Evolutionary conservation across 2,113 vertebrate genomes (phyloP).

Genomic region (Cricetomys ansorgei): DNA sequence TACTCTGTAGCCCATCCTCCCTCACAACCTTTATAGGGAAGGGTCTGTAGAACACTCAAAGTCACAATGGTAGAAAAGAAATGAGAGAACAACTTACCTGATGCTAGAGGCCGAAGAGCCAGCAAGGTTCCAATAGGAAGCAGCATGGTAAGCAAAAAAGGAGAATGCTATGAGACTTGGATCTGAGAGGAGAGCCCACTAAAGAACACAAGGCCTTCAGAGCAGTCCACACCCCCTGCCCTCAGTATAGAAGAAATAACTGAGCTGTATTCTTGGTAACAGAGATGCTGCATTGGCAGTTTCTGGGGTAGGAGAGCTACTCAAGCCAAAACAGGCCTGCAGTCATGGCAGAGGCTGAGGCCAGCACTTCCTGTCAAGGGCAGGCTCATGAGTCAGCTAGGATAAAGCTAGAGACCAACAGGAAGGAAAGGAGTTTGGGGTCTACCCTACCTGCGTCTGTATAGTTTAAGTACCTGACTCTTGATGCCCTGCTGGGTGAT

Average conservation of each 20-base stretch:
- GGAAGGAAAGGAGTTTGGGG: neutral
- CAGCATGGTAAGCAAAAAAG: slow-evolving; percentile 36
- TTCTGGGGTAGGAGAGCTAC: slow-evolving; percentile 27
- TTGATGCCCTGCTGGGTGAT: slow-evolving; percentile 99
- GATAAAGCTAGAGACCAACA: neutral
- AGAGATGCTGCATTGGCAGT: slow-evolving; percentile 62
- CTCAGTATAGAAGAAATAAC: slow-evolving; percentile 42
- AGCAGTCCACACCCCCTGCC: neutral
- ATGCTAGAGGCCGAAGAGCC: slow-evolving; percentile 71
- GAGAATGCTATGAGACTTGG: slow-evolving; percentile 29
- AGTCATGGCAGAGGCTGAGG: slow-evolving; percentile 43
- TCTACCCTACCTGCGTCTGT: neutral
- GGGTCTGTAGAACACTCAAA: neutral
- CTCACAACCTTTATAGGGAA: neutral
- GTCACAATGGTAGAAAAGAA: neutral
- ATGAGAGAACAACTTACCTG: slow-evolving; percentile 71
- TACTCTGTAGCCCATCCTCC: neutral
- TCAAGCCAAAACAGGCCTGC: neutral
- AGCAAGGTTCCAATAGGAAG: slow-evolving; percentile 49
- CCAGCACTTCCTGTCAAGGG: slow-evolving; percentile 60
- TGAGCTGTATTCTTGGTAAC: slow-evolving; percentile 21
- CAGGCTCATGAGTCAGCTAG: slow-evolving; percentile 26
- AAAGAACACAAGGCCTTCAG: slow-evolving; percentile 23
- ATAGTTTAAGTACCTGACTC: slow-evolving; percentile 92
- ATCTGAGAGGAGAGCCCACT: neutral